A percentile compares a stretch with the other conserved stretches of the same genome.
phyloP scores from a whole-genome alignment of 2,797 vertebrate genomes.

The Benthosema pterotum region DNA sequence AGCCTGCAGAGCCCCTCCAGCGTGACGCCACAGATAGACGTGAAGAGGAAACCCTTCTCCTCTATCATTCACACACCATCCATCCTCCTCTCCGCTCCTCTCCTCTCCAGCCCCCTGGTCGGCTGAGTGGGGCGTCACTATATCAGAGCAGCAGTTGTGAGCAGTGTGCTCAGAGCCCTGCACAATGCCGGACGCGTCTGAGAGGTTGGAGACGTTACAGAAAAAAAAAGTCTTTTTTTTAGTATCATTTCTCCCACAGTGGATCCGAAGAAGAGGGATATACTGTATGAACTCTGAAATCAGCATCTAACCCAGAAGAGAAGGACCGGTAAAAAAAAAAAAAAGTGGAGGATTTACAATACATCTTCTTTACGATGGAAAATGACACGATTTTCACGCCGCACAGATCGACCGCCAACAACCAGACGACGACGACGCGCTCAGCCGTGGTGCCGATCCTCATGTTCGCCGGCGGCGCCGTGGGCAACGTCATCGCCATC shows the following conservation, averaged over 20 bases:
- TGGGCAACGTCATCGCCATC: constrained; percentile 93
- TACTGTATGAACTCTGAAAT: constrained; percentile 1
- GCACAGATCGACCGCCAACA: constrained; percentile 42
- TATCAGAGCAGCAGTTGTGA: background rate
- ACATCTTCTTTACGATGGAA: constrained; percentile 37
- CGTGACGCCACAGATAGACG: constrained; percentile 43
- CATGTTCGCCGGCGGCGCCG: constrained; percentile 94
- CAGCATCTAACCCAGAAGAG: constrained; percentile 13
- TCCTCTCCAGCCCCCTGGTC: constrained; percentile 1
- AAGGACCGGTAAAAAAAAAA: no score
- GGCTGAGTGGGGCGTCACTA: background rate
- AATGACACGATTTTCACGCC: constrained; percentile 58
- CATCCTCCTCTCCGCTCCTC: background rate
- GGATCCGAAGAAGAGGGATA: constrained; percentile 23
- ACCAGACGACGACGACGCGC: no score
- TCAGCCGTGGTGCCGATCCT: constrained; percentile 57
- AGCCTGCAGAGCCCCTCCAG: no score
- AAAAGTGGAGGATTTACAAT: background rate
- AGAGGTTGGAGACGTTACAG: constrained; percentile 17
- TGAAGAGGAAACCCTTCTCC: constrained; percentile 2
- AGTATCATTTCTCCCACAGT: background rate
- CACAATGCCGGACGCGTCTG: constrained; percentile 10
- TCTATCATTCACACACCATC: background rate
- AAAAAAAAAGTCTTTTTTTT: constrained; percentile 20
- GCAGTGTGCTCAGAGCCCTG: constrained; percentile 12